Evolutionary conservation across 1,140 invertebrate species (phyloP), one percentile per base, ranked within the genome.

Genomic region (Colletes gigas): DNA sequence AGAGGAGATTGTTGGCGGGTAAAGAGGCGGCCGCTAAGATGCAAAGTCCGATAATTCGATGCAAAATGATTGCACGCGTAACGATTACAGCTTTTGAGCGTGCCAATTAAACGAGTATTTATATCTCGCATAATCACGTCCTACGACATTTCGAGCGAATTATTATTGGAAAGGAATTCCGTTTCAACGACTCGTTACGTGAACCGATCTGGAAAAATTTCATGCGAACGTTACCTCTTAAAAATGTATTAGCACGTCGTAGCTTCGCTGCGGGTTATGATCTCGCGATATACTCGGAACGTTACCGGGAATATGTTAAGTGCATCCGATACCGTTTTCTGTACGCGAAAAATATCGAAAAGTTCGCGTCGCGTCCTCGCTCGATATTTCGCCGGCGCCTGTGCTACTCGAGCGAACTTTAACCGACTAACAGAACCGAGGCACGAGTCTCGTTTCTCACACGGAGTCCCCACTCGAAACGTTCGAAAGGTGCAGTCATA

Each of bases 161-260:
- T 88, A 90, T 90, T 90, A 90, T 90, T 84, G 85, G 85, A 90
- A 88, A 88, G 86, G 85, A 84, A 87, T 90, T 89, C 77, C 74
- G 83, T 76, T 81, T 78, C 87, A 88, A 88, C 79, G 84, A 88
- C 85, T 84, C 85, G 83, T 78, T 75, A 78, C 73, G 44, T 19
- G 47, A 19, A 41, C 3, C n/a, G 74, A 70, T 66, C 30, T 4
- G 55, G 15, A 21, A 83, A 80, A 67, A 65, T 39, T 47, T 7
- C 59, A 73, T 39, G 50, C 55, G 57, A 60, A 67, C 62, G 57
- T 73, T 69, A 21, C n/a, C 65, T 62, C 59, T 50, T 39, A 10
- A 12, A 14, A 4, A 69, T 3, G 41, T 9, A 44, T 39, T 39
- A 7, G 14, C 12, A 6, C 17, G 41, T 0, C 44, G 6, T 52